Evolutionary conservation across 2,888 invertebrate genomes (phyloP), one percentile per base, ranked within the genome.

Genomic region (Parascotia fuliginaria): DNA sequence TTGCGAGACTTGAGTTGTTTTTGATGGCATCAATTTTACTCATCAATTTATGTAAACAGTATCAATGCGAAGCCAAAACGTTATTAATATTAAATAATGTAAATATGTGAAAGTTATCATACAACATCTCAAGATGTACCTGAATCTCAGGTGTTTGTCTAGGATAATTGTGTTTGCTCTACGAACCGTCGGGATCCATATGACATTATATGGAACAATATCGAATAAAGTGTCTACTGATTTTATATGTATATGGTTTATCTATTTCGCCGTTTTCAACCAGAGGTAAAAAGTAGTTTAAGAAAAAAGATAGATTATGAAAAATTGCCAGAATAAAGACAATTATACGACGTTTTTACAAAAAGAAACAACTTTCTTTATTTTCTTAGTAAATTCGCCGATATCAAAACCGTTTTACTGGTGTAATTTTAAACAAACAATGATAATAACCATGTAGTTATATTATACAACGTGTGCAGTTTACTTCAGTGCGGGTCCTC

Each of bases 121-220:
- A 39, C 38, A 22, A 16, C 12, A 43, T 43, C 37, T 29, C 9
- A 11, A 37, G 37, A 16, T 9, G 15, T 27, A 6, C 13, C 34
- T 24, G 15, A n/a, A 63, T 59, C 69, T 65, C 65, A 63, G 67
- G 52, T 75, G 77, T 73, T 67, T 74, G 57, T 54, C 41, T 65
- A 69, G 64, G 70, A 77, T 75, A 78, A 79, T 79, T 79, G 69
- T 75, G 69, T 80, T 77, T 77, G 56, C 70, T 16, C 19, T 38
- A 42, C 56, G 49, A 55, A 37, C 62, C 56, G 22, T 52, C 28
- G 42, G 28, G 56, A 28, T 29, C n/a, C 32, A n/a, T 33, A 33
- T 14, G 14, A 12, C 22, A 19, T 37, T 27, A 24, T n/a, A 33
- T n/a, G 27, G 11, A 6, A 4, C 14, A 33, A 16, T 28, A 16